These are phyloP conservation scores for Agriopis aurantiaria DNA, from an alignment of 2,888 invertebrate genomes.

Conservation along the genomic window DNA sequence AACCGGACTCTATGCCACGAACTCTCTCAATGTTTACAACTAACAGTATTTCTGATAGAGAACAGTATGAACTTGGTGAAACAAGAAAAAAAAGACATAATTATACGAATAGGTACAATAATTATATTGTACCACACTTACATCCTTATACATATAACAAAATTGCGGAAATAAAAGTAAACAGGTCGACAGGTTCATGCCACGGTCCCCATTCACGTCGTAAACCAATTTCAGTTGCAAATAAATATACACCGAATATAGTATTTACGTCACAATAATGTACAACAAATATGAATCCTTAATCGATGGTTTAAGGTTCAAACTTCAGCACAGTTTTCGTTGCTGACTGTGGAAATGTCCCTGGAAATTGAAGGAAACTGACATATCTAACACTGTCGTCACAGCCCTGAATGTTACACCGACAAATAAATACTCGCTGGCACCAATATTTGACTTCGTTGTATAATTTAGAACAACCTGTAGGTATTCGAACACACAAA, in stretches of 20 bases:
- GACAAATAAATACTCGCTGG: not conserved
- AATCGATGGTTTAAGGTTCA: no score
- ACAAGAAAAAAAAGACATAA: no score
- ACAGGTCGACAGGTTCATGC: slow-evolving; percentile 16
- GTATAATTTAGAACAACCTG: no score
- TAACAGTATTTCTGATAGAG: no score
- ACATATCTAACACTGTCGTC: slow-evolving; percentile 5
- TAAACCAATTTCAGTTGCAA: slow-evolving; percentile 35
- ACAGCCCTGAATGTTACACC: not conserved
- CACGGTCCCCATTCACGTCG: slow-evolving; percentile 28
- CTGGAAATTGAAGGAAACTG: slow-evolving; percentile 8
- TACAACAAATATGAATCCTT: no score
- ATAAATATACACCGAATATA: slow-evolving; percentile 6
- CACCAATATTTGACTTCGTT: no score
- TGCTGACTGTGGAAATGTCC: slow-evolving; percentile 3
- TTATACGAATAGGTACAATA: not conserved
- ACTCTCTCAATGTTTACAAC: no score
- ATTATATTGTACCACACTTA: not conserved
- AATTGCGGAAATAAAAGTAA: slow-evolving; percentile 6
- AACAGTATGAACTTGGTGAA: no score
- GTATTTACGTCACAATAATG: no score
- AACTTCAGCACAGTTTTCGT: no score
- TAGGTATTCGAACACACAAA: no score
- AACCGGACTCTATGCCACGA: no score
- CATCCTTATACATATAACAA: not conserved